Evolutionary conservation across 2,888 invertebrate genomes (phyloP).

Genomic region (Cylloceria caligata): DNA sequence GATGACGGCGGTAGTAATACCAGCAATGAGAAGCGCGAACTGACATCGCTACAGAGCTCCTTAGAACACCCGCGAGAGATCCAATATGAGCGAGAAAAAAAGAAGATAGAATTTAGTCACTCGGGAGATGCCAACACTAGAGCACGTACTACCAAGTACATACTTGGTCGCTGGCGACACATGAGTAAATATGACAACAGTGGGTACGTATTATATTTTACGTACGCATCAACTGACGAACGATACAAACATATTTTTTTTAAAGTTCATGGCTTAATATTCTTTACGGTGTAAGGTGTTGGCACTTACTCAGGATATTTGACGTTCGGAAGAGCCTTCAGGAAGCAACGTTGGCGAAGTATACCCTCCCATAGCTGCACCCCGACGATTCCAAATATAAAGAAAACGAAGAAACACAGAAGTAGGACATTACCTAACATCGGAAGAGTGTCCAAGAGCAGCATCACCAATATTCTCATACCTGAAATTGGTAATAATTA

Average conservation of each 20-base stretch:
- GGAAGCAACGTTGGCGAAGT: slow-evolving; percentile 96
- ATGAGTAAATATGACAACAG: not conserved
- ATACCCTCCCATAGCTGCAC: slow-evolving; percentile 99
- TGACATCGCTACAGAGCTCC: slow-evolving; percentile 15
- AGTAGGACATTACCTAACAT: slow-evolving; percentile 99
- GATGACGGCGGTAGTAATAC: not conserved
- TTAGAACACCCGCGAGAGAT: slow-evolving; percentile 4
- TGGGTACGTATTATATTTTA: no score
- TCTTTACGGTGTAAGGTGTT: no score
- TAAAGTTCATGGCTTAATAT: no score
- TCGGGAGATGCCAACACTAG: slow-evolving; percentile 18
- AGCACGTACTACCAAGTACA: slow-evolving; percentile 25
- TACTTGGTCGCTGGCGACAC: slow-evolving; percentile 17
- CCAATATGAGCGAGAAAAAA: not conserved
- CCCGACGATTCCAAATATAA: slow-evolving; percentile 99
- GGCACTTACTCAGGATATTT: slow-evolving; percentile 90
- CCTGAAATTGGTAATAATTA: slow-evolving; percentile 90
- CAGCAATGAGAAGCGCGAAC: slow-evolving; percentile 21
- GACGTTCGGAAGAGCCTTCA: slow-evolving; percentile 90
- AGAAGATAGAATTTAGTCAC: slow-evolving; percentile 3
- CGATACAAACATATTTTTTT: no score
- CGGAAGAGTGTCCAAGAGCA: slow-evolving; percentile 98
- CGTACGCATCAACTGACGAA: no score
- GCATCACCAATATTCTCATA: slow-evolving; percentile 99
- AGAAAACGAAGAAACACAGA: slow-evolving; percentile 99